phyloP scores from a whole-genome alignment of 2,888 invertebrate genomes.

The Melinopterus prodromus region DNA sequence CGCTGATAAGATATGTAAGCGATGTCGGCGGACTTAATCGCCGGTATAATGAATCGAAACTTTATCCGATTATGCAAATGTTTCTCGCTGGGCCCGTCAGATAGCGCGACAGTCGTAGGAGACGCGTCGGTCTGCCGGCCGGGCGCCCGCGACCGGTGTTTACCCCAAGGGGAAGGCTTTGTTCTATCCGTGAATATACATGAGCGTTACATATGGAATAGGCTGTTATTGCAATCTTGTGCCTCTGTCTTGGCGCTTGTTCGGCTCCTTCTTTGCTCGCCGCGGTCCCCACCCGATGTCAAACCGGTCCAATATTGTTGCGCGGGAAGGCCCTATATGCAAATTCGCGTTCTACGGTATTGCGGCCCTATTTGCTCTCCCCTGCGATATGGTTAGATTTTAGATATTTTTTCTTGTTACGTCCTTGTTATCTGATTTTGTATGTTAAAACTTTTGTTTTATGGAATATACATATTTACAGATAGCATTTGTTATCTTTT shows the following conservation, averaged over 20 bases:
- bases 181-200: slow-evolving; percentile 60
- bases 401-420: background rate
- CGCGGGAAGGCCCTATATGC: slow-evolving; percentile 22
- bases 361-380: background rate
- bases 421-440: background rate
- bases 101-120: slow-evolving; percentile 47
- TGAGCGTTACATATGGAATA: slow-evolving; percentile 61
- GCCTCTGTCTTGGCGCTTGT: slow-evolving; percentile 45
- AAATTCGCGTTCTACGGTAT: slow-evolving; percentile 13
- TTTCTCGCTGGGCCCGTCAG: slow-evolving; percentile 55
- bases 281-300: slow-evolving; percentile 24
- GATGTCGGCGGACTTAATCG: slow-evolving; percentile 52
- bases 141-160: slow-evolving; percentile 56
- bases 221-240: slow-evolving; percentile 57
- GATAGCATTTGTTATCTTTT: no score
- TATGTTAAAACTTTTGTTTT: no score
- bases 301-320: slow-evolving; percentile 26
- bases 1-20: slow-evolving; percentile 4
- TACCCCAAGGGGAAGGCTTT: slow-evolving; percentile 55
- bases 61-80: slow-evolving; percentile 61
- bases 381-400: background rate
- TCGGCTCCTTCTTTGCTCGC: slow-evolving; percentile 38
- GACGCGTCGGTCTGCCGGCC: slow-evolving; percentile 41
- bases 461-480: no score
- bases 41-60: slow-evolving; percentile 56